These are phyloP conservation scores for Microplitis mediator DNA, from an alignment of 1,140 invertebrate species.

Conservation along the genomic window DNA sequence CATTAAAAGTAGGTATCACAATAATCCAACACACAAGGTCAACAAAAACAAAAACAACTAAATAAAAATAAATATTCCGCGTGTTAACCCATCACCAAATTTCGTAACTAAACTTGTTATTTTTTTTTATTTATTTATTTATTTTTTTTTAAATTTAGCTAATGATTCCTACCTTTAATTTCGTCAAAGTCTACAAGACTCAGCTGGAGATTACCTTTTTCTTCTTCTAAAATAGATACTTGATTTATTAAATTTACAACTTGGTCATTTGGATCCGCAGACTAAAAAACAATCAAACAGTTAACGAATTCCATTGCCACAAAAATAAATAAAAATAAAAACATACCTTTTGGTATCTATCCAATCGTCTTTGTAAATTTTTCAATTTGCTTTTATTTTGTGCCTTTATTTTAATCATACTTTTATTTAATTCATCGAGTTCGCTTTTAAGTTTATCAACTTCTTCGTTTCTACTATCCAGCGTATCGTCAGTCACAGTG, in stretches of 20 bases:
- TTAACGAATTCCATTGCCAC: constrained; percentile 5
- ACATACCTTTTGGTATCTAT: constrained; percentile 73
- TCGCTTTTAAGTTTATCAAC: constrained; percentile 69
- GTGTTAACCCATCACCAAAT: constrained; percentile 11
- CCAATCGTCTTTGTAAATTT: constrained; percentile 80
- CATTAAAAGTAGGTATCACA: constrained; percentile 60
- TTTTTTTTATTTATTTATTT: too few species aligned
- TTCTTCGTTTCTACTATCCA: constrained; percentile 53
- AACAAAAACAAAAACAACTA: background rate
- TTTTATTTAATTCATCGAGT: constrained; percentile 78
- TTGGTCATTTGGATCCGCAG: constrained; percentile 71
- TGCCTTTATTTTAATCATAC: constrained; percentile 84
- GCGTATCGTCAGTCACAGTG: constrained; percentile 39
- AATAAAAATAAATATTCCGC: constrained; percentile 41
- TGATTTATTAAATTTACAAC: constrained; percentile 75
- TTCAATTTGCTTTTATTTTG: constrained; percentile 81
- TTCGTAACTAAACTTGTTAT: constrained; percentile 36
- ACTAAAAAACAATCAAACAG: constrained; percentile 37
- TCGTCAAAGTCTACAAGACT: constrained; percentile 83
- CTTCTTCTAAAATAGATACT: constrained; percentile 84
- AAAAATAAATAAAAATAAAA: constrained; percentile 12
- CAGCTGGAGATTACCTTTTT: constrained; percentile 86
- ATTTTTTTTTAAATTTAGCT: too few species aligned
- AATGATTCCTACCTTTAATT: constrained; percentile 70
- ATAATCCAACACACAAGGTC: background rate